Conservation (phyloP, 2,797 vertebrate species). For the Glyptemys insculpta region DNA sequence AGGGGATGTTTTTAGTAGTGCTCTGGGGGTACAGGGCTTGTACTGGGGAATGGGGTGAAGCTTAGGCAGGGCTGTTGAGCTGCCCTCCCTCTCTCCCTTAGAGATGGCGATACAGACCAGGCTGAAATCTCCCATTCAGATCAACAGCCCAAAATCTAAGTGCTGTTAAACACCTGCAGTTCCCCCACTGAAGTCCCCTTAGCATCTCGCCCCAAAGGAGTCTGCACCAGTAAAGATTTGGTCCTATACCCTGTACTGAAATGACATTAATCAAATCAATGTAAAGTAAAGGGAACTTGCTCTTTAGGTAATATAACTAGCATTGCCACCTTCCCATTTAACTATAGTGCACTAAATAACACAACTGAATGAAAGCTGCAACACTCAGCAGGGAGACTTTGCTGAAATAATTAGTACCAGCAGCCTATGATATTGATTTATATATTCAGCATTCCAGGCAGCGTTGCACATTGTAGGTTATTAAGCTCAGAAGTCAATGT, state of each 20-base stretch:
- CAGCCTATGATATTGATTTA: slow-evolving; percentile 45
- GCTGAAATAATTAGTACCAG: slow-evolving; percentile 55
- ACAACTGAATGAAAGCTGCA: slow-evolving; percentile 22
- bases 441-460: slow-evolving; percentile 37
- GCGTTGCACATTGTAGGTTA: not conserved
- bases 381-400: not conserved
- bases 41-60: not conserved
- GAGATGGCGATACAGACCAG: not conserved
- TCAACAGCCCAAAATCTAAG: not conserved
- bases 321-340: not conserved
- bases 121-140: not conserved
- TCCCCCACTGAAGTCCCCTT: not conserved
- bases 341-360: not conserved
- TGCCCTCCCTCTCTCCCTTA: not conserved
- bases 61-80: not conserved
- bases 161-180: not conserved
- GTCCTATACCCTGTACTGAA: not conserved
- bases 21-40: not conserved
- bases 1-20: not conserved
- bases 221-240: not conserved
- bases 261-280: slow-evolving; percentile 17
- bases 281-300: slow-evolving; percentile 1
- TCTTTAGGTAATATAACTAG: not conserved
- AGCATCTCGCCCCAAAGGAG: not conserved
- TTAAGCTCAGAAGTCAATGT: slow-evolving; percentile 37